A percentile compares a stretch with the other conserved stretches of the same genome.
Evolutionary conservation across 2,797 vertebrate species (phyloP).

Genomic region (Poecile montanus): DNA sequence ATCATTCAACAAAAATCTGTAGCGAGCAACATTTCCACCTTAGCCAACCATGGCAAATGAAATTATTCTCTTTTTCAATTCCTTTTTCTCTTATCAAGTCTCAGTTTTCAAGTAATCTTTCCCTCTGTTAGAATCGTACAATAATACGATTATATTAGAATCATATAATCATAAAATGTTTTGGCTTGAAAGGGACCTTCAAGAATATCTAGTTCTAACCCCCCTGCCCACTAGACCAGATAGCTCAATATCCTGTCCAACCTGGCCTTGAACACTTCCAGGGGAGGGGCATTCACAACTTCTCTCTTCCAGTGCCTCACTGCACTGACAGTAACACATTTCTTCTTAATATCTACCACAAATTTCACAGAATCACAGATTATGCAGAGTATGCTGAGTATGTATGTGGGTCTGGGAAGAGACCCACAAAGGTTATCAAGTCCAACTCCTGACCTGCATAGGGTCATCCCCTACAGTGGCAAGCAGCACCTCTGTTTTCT

Average conservation of each 20-base stretch:
- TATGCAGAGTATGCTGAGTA: too few species aligned
- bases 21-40: not conserved
- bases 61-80: not conserved
- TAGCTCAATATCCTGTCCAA: too few species aligned
- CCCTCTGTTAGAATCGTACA: not conserved
- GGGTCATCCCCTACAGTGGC: not conserved
- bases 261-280: not conserved
- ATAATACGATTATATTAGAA: too few species aligned
- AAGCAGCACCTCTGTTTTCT: not conserved
- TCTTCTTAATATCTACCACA: not conserved
- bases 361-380: not conserved
- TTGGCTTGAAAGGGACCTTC: not conserved
- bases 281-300: accelerated
- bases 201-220: not conserved
- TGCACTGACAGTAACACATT: not conserved
- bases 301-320: not conserved
- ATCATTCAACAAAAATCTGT: not conserved
- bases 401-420: not conserved
- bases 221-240: not conserved
- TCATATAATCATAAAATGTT: not conserved
- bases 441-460: not conserved
- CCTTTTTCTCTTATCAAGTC: not conserved
- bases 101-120: not conserved
- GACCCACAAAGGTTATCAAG: not conserved
- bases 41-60: not conserved